A percentile compares a stretch with the other conserved stretches of the same genome.
Evolutionary conservation across 2,797 vertebrate genomes (phyloP).

Genomic region (Anomalospiza imberbis): DNA sequence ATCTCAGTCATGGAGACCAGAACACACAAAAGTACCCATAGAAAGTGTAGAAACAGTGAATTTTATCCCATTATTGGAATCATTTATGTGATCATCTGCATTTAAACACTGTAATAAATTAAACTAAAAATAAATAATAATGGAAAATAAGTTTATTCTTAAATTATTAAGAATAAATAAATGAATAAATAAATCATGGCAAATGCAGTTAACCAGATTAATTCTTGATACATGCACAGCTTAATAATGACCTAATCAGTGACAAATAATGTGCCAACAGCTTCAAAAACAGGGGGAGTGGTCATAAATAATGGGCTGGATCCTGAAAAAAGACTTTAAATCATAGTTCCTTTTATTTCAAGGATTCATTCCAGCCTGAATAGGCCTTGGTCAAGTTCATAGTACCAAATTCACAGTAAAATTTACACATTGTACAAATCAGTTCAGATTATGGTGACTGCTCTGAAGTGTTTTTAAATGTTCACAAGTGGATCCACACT

Average conservation of each 20-base stretch:
- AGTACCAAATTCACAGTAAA: not conserved
- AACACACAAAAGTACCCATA: not conserved
- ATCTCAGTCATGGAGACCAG: fast-evolving
- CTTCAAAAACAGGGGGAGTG: not conserved
- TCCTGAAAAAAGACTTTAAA: not conserved
- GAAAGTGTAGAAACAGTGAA: not conserved
- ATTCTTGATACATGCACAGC: not conserved
- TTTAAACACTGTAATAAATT: not conserved
- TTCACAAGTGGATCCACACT: not conserved
- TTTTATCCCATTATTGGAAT: not conserved
- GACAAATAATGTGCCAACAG: not conserved
- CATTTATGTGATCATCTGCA: not conserved
- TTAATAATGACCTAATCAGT: not conserved
- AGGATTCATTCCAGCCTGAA: not conserved
- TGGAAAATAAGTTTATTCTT: not conserved
- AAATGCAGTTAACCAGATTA: not conserved
- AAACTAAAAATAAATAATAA: not conserved
- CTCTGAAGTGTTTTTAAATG: not conserved
- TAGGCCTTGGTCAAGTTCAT: not conserved
- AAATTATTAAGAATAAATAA: not conserved
- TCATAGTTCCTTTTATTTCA: not conserved
- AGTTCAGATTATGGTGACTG: not conserved
- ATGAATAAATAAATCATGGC: not conserved
- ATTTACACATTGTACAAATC: not conserved
- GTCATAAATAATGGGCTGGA: not conserved